These are phyloP conservation scores for Cheilinus undulatus DNA, from an alignment of 2,113 vertebrate species.

Conservation along the genomic window DNA sequence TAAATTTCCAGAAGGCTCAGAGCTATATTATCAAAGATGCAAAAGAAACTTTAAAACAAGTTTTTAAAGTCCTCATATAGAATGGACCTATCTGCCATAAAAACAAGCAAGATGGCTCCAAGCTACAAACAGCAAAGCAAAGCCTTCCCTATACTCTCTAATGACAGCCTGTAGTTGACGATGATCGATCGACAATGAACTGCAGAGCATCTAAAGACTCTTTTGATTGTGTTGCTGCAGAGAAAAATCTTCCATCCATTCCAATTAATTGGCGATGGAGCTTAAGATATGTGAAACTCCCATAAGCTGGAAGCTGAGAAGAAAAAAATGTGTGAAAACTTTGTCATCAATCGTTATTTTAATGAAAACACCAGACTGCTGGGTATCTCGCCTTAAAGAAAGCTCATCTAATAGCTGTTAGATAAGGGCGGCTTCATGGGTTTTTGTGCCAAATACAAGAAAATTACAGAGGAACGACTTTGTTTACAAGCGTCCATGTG, in stretches of 20 bases:
- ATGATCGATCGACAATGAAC: slow-evolving; percentile 46
- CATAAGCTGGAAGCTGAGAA: slow-evolving; percentile 13
- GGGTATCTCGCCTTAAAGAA: background rate
- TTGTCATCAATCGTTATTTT: slow-evolving; percentile 1
- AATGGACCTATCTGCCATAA: slow-evolving; percentile 21
- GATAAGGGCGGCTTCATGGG: slow-evolving; percentile 4
- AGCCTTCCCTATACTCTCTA: slow-evolving; percentile 28
- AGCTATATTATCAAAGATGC: too few species aligned
- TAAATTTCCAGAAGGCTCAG: too few species aligned
- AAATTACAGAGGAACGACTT: background rate
- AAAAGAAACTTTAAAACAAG: background rate
- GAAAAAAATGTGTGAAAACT: slow-evolving; percentile 8
- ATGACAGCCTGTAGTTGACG: slow-evolving; percentile 25
- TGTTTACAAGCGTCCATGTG: slow-evolving; percentile 16
- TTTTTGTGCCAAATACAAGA: background rate
- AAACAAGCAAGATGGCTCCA: slow-evolving; percentile 10
- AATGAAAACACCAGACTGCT: background rate
- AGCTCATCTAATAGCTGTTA: slow-evolving; percentile 6
- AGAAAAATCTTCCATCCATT: slow-evolving; percentile 31
- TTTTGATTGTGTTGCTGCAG: slow-evolving; percentile 41
- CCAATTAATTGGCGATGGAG: slow-evolving; percentile 37
- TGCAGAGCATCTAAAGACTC: slow-evolving; percentile 43
- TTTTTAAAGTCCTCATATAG: slow-evolving; percentile 7
- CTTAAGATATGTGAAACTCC: slow-evolving; percentile 23
- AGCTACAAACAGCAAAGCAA: slow-evolving; percentile 14